A percentile compares a stretch with the other conserved stretches of the same genome.
Evolutionary conservation across 2,888 invertebrate genomes (phyloP).

Genomic region (Monopis laevigella): DNA sequence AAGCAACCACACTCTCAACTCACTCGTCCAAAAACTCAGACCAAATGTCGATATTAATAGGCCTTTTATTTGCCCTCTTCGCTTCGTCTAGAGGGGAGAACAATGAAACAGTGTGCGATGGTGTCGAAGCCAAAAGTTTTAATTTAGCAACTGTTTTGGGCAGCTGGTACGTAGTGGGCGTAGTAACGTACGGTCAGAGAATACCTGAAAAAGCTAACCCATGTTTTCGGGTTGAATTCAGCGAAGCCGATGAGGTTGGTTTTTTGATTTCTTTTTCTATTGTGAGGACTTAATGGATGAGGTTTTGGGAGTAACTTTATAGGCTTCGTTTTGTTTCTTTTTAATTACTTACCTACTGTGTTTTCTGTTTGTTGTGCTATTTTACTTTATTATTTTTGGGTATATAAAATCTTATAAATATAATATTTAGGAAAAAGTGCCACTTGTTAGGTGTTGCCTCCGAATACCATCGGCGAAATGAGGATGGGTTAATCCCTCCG

Average conservation of each 20-base stretch:
- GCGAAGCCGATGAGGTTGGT: constrained; percentile 48
- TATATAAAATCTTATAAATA: no score
- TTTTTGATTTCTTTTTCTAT: constrained; percentile 7
- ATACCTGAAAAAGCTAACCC: constrained; percentile 46
- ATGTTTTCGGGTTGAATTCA: constrained; percentile 46
- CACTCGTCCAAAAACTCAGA: constrained; percentile 3
- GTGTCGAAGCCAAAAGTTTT: not conserved
- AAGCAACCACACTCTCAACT: not conserved
- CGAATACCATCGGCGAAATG: no score
- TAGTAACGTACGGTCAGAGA: constrained; percentile 18
- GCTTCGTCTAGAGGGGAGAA: not conserved
- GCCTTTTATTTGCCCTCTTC: not conserved
- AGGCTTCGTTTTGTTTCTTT: no score
- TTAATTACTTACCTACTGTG: no score
- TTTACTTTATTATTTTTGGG: no score
- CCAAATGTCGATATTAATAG: constrained; percentile 1
- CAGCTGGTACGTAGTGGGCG: constrained; percentile 45
- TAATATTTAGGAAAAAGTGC: no score
- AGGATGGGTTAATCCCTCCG: no score
- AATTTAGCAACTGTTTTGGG: constrained; percentile 10
- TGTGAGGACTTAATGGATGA: constrained; percentile 8
- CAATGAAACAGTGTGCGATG: constrained; percentile 5
- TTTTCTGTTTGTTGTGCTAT: no score
- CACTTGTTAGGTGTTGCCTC: no score
- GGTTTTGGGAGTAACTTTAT: not conserved